Percentiles rank a stretch among this genome's conserved stretches.
Conservation (phyloP, 1,140 invertebrate genomes). For the Lamellibrachia luymesi region DNA sequence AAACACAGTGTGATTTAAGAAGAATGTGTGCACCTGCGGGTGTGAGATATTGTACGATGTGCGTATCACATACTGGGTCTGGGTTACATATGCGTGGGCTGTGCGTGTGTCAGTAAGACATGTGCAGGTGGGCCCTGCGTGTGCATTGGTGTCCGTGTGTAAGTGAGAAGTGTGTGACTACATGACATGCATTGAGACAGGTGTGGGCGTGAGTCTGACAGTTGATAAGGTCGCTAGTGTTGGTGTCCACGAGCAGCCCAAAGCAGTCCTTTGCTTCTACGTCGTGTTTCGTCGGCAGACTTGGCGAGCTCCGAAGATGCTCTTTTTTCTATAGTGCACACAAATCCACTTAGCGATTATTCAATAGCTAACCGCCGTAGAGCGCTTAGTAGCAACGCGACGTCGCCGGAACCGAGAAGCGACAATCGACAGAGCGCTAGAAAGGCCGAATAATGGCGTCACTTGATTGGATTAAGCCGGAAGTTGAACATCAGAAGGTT, state of each 20-base stretch:
- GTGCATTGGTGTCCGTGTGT: not conserved
- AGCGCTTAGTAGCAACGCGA: not conserved
- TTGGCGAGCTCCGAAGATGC: not conserved
- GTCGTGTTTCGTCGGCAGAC: not conserved
- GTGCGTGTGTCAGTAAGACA: not conserved
- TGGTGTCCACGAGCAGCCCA: not conserved
- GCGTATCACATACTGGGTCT: too few species aligned
- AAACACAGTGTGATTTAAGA: not conserved
- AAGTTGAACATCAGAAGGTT: not conserved
- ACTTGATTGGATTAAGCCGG: not conserved
- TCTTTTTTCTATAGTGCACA: not conserved
- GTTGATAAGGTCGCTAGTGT: not conserved
- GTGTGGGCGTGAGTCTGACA: not conserved
- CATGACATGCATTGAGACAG: not conserved
- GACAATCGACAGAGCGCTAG: not conserved
- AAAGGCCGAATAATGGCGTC: not conserved
- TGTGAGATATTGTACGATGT: too few species aligned
- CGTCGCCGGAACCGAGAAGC: not conserved
- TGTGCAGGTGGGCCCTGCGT: not conserved
- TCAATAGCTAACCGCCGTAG: not conserved
- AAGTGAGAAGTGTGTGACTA: not conserved
- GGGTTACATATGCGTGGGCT: too few species aligned
- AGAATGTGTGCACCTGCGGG: too few species aligned
- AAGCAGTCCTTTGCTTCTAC: not conserved
- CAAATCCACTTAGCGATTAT: not conserved